Evolutionary conservation across 2,888 invertebrate species (phyloP).

Genomic region (Athetis lepigone): DNA sequence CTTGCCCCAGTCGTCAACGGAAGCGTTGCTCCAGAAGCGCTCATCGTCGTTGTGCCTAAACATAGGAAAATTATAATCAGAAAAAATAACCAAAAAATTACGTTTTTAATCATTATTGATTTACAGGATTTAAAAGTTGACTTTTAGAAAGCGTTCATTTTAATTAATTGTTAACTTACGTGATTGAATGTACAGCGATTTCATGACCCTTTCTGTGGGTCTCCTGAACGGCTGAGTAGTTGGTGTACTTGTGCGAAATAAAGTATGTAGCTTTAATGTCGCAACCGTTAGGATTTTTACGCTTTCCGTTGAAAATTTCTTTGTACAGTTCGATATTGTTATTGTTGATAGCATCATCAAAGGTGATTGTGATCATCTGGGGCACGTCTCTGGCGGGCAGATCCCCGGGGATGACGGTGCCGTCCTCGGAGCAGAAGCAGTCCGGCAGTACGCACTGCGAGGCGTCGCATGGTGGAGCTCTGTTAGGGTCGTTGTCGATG

Average conservation of each 20-base stretch:
- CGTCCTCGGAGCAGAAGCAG: constrained; percentile 98
- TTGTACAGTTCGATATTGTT: constrained; percentile 98
- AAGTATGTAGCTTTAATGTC: constrained; percentile 98
- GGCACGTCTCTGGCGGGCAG: constrained; percentile 96
- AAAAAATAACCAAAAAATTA: not conserved
- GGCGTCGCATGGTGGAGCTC: constrained; percentile 97
- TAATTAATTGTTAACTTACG: constrained; percentile 91
- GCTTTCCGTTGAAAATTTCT: constrained; percentile 96
- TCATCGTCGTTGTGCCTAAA: constrained; percentile 96
- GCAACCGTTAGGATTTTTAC: constrained; percentile 98
- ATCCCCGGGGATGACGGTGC: constrained; percentile 96
- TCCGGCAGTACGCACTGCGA: constrained; percentile 96
- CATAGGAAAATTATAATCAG: constrained; percentile 21
- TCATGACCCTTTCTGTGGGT: constrained; percentile 97
- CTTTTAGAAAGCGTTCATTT: not conserved
- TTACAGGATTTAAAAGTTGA: not conserved
- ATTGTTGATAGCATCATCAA: constrained; percentile 98
- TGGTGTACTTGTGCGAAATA: constrained; percentile 97
- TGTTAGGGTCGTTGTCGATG: constrained; percentile 97
- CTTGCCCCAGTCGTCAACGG: constrained; percentile 97
- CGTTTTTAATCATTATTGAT: too few relatives aligned
- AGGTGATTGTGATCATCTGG: constrained; percentile 98
- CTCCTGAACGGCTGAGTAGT: constrained; percentile 98
- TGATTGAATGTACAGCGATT: constrained; percentile 98
- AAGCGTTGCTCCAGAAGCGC: constrained; percentile 97